Base-by-base conservation (phyloP, 2,113 vertebrate genomes). In the Catharus minimus region DNA sequence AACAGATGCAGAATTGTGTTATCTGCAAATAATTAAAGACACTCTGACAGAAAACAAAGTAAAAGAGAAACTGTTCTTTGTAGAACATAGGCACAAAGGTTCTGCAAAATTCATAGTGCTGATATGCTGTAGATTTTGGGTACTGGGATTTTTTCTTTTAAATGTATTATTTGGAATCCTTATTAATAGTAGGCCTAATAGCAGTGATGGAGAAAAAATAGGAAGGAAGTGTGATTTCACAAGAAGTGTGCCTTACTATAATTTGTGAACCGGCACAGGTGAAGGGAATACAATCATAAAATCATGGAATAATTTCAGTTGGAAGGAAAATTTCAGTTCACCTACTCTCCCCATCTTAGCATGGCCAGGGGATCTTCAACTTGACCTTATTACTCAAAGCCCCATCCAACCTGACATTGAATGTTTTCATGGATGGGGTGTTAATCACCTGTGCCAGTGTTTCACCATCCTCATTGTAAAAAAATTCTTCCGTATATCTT, bases 1-100 rank as follows among this genome's bases (percentile, higher is more conserved):
- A 79, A 36, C 33, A 68, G 57, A 81, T 65, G 55, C 32, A 53
- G 30, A 62, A 64, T 1, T 38, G 38, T 7, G 0, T 57, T 84
- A 7, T 69, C 33, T 66, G 43, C 71, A 65, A 87, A 68, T 87
- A 76, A 73, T 80, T 83, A 57, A 89, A 82, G 41, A 32, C 43
- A 73, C 26, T 66, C 33, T 55, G 39, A 60, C 26, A 90, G 74
- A 91, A 82, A 74, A 50, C 21, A 62, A 81, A 50, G n/a, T 32
- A 46, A 66, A 89, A 84, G 36, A 55, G 39, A 86, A 84, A 43
- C 49, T 89, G 21, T 57, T 84, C n/a, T 41, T 68, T 71, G 53
- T 71, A 82, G 60, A 77, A 69, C 13, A 57, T 41, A 28, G 0
- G 0, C 33, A 56, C 0, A 1, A 88, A 78, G 5, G 27, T 36